Base-by-base conservation (phyloP, 2,113 vertebrate species). In the Penelope pileata region DNA sequence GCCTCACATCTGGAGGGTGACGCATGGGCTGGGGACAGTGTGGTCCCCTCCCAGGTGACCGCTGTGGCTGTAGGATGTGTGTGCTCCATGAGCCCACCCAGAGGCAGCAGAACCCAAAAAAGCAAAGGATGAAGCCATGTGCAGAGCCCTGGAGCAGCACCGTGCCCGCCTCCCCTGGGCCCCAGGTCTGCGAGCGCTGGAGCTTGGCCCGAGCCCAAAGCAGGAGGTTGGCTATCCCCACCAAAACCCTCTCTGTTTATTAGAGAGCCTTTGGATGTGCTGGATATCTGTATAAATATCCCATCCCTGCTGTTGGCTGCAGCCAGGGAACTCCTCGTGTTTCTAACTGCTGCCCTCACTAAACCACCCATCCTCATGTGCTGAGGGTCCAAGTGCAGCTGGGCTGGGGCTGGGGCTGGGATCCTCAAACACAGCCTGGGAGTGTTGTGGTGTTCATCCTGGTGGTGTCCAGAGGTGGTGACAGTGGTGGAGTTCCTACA, bases 281-380 rank as follows among this genome's bases (percentile, higher is more conserved):
- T 68, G 68, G 36, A 18, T 83, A 69, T 53, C 73, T 68, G n/a
- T 56, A 53, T 83, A 75, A 91, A 75, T 88, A 83, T 47, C 67
- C 43, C 30, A 0, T 38, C 62, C 40, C 43, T 30, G 58, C 9
- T 77, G 64, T 66, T 66, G 70, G 82, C 82, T 0, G 2, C 47
- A 36, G 42, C 38, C 0, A 0, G 26, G 29, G 43, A 42, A 12
- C 63, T 60, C 45, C 21, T 13, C 1, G 0, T 17, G 8, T 32
- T 80, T 70, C 58, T 59, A 83, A 54, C 42, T 30, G 8, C 51
- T 73, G 34, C 53, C n/a, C 54, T 36, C 0, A 1, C 0, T 1
- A 73, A 81, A 34, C 32, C 3, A 1, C 81, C 51, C 32, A 5
- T 45, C 67, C 17, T 93, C 43, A n/a, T 58, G 19, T 1, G 1